These are phyloP conservation scores for Apistogramma diplotaenia DNA, from an alignment of 2,113 vertebrate species.

Conservation along the genomic window DNA sequence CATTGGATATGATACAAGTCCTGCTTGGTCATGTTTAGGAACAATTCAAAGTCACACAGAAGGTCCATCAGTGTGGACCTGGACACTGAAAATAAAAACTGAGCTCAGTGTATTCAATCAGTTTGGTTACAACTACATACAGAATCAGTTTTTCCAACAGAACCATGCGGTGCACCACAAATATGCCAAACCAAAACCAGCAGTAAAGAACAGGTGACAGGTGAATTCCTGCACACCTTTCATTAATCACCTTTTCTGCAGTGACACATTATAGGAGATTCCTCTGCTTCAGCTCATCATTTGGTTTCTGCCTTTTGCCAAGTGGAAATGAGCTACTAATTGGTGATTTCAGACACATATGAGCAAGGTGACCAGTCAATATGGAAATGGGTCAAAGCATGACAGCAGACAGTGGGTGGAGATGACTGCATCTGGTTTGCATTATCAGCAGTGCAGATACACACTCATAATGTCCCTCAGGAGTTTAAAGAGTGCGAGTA, in stretches of 20 bases:
- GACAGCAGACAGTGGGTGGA: not conserved
- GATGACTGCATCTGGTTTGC: not conserved
- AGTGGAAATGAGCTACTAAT: not conserved
- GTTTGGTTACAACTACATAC: not conserved
- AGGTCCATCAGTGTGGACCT: too few relatives aligned
- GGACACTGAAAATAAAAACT: too few relatives aligned
- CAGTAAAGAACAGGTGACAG: not conserved
- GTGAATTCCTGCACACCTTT: not conserved
- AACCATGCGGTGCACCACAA: not conserved
- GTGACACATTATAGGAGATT: not conserved
- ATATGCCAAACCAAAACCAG: too few relatives aligned
- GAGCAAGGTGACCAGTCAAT: not conserved
- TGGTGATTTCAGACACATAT: not conserved
- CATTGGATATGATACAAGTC: fast-evolving
- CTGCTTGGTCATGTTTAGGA: fast-evolving
- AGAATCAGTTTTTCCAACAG: fast-evolving
- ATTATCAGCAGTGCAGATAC: not conserved
- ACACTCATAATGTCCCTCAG: not conserved
- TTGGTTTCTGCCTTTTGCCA: not conserved
- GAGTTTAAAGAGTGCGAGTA: not conserved
- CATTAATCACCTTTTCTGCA: not conserved
- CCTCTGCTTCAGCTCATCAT: not conserved
- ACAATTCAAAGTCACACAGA: too few relatives aligned
- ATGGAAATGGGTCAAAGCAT: not conserved
- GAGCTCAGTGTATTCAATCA: not conserved